Evolutionary conservation across 2,113 vertebrate genomes (phyloP), one percentile per base, ranked within the genome.

Genomic region (Atractosteus spatula): DNA sequence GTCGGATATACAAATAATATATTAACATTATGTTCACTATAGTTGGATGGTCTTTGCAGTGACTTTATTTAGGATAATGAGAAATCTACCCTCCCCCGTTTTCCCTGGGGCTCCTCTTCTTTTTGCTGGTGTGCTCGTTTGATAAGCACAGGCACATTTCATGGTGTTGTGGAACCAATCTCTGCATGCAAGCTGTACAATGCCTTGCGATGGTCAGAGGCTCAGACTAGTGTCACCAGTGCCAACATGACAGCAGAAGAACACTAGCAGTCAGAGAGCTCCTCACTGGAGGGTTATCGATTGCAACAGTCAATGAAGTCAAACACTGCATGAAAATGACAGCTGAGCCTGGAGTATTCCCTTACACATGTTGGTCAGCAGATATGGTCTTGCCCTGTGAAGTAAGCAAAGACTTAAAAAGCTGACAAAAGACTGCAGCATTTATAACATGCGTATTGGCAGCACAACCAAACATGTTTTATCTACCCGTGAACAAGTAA

Each of bases 81-180:
- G 13, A 65, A 65, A 42, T 41, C 62, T 51, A 5, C 47, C 47
- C 47, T 51, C 5, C 62, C 62, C 4, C 8, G 3, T 29, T 63
- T 29, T 44, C 64, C 44, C 41, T 66, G 41, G 10, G 41, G 4
- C 62, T 12, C 29, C 29, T 29, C 29, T 29, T 12, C 43, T 11
- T 14, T 14, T 43, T 41, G 1, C 13, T 17, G 14, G 13, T 67
- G 45, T 51, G n/a, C 14, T 13, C 10, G 66, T 51, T 51, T 8
- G 44, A 51, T 47, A 51, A 67, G 14, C 8, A n/a, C 45, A 67
- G 66, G 66, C 43, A 17, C 43, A 67, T 67, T 67, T 67, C 66
- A 67, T 51, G 66, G 66, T 67, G 66, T 44, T 8, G 43, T 67
- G 43, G 43, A 45, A 67, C 43, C 62, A 65, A 65, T 67, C 44